phyloP scores from a whole-genome alignment of 2,888 invertebrate species.

The Stratiomys singularior region DNA sequence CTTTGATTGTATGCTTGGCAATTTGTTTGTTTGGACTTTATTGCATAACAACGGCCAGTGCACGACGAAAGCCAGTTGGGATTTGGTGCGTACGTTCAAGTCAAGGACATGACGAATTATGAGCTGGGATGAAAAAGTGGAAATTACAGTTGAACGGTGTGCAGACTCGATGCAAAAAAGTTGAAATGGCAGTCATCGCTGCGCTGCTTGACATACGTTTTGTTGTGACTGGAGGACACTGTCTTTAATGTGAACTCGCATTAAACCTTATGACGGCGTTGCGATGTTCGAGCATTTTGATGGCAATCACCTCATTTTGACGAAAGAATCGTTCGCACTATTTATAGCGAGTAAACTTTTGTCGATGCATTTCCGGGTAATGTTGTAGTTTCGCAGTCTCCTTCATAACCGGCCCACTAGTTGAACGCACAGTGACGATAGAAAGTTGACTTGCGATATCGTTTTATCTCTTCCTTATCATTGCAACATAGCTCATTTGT shows the following conservation, averaged over 20 bases:
- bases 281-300: not conserved
- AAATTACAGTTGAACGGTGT: not conserved
- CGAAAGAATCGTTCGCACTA: constrained; percentile 10
- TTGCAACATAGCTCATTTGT: not conserved
- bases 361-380: constrained; percentile 28
- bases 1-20: constrained; percentile 3
- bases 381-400: not conserved
- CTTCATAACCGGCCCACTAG: not conserved
- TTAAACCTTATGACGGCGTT: not conserved
- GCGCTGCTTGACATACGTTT: not conserved
- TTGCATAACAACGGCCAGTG: constrained; percentile 28
- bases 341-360: constrained; percentile 1
- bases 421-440: not conserved
- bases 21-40: constrained; percentile 23
- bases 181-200: not conserved
- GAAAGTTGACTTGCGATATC: not conserved
- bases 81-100: constrained; percentile 3
- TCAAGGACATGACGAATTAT: constrained; percentile 23
- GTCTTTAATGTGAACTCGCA: not conserved
- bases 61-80: not conserved
- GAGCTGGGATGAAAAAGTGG: constrained; percentile 6
- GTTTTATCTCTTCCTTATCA: no score
- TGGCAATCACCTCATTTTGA: not conserved
- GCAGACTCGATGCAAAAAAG: not conserved
- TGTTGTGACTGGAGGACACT: constrained; percentile 4